Percentiles rank a stretch among this genome's conserved stretches.
These are phyloP conservation scores for Drosophila persimilis DNA, from an alignment of 1,140 invertebrate species.

Conservation along the genomic window DNA sequence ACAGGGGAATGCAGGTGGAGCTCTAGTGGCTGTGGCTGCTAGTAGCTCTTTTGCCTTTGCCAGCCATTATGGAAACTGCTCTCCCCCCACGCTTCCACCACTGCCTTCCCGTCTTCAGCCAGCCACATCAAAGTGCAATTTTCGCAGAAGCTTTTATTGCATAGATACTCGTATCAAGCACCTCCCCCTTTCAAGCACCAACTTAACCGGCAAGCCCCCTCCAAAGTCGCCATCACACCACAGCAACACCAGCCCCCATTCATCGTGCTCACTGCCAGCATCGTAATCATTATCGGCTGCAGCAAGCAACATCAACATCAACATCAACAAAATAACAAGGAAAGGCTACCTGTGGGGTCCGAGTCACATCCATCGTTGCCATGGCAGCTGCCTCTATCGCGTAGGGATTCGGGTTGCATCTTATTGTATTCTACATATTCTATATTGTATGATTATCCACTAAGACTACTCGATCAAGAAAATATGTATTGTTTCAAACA, in stretches of 20 bases:
- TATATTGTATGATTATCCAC: too few species aligned
- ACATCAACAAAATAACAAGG: too few species aligned
- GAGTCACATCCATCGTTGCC: too few species aligned
- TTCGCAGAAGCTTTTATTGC: constrained; percentile 44
- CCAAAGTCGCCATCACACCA: too few species aligned
- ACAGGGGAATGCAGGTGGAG: background rate
- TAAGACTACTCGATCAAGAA: too few species aligned
- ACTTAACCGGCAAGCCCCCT: background rate
- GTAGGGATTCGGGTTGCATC: too few species aligned
- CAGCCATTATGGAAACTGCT: constrained; percentile 10
- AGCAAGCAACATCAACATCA: background rate
- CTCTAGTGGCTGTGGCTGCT: constrained; percentile 1
- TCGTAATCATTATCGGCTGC: constrained; percentile 13
- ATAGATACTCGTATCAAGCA: constrained; percentile 30
- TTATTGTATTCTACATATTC: too few species aligned
- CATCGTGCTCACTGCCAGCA: constrained; percentile 7
- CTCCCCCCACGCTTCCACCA: too few species aligned
- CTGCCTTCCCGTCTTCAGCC: background rate
- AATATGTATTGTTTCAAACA: too few species aligned
- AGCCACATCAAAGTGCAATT: constrained; percentile 44
- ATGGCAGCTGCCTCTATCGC: too few species aligned
- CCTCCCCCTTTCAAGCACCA: background rate
- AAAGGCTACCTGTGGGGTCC: too few species aligned
- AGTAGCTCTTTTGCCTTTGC: constrained; percentile 1
- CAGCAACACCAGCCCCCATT: background rate